phyloP scores from a whole-genome alignment of 2,888 invertebrate species.

The Ephialtes manifestator region DNA sequence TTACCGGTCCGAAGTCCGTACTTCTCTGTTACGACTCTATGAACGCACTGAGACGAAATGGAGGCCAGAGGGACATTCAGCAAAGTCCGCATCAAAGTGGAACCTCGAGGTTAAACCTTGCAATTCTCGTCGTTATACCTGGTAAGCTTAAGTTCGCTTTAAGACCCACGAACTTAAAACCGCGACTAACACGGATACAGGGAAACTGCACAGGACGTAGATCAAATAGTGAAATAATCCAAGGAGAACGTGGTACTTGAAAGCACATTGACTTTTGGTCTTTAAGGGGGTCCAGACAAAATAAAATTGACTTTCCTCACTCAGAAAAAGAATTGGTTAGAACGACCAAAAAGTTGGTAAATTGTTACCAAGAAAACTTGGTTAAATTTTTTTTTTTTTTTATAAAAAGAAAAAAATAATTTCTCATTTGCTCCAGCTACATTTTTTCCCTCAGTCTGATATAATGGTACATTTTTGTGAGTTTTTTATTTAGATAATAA shows the following conservation, averaged over 20 bases:
- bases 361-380: too few relatives aligned
- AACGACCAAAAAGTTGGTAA: too few relatives aligned
- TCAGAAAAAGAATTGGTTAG: too few relatives aligned
- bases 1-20: constrained; percentile 1
- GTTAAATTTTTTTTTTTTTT: too few relatives aligned
- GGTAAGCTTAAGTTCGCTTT: constrained; percentile 16
- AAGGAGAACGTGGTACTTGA: background rate
- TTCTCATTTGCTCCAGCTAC: too few relatives aligned
- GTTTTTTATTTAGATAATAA: too few relatives aligned
- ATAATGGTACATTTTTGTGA: too few relatives aligned
- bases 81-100: constrained; percentile 45
- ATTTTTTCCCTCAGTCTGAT: too few relatives aligned
- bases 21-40: background rate
- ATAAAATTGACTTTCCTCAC: too few relatives aligned
- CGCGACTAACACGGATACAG: background rate
- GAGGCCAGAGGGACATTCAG: background rate
- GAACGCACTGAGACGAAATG: background rate
- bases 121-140: constrained; percentile 20
- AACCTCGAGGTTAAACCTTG: constrained; percentile 30
- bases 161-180: constrained; percentile 8
- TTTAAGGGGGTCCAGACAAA: background rate
- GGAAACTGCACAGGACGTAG: background rate
- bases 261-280: background rate
- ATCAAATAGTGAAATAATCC: background rate
- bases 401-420: too few relatives aligned